Base-by-base conservation (phyloP, 2,113 vertebrate genomes). In the Fregetta grallaria region DNA sequence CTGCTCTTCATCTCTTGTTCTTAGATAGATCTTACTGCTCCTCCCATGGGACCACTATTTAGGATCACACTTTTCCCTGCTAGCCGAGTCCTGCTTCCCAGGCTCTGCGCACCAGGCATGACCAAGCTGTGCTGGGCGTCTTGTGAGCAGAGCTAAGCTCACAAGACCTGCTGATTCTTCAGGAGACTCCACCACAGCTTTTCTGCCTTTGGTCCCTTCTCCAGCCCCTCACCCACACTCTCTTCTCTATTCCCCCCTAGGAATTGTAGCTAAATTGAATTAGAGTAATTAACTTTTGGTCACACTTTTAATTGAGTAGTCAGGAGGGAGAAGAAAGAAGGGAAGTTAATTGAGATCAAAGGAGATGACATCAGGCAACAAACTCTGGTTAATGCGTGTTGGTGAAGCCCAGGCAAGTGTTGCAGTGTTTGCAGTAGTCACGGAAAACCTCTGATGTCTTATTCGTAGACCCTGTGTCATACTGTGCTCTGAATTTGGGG, bases 241-340 rank as follows among this genome's bases (percentile, higher is more conserved):
- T 62, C 11, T 22, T 75, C 53, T 7, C 84, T 61, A 2, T 52
- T 67, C 20, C 56, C 61, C 7, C 45, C 4, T 86, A 59, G 80
- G 92, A 91, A 67, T 8, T 62, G 55, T 18, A 77, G 40, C 65
- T 92, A 72, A 82, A 97, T 95, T 94, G 91, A 92, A 96, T 96
- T 75, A 84, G 30, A 81, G 68, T 94, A 92, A 96, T 96, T 96
- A 96, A 95, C 83, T 93, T 86, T 58, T 73, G 91, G 92, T 89
- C 91, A 92, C 73, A 86, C 81, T 95, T 93, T 50, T 62, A 93
- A 92, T 55, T 62, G 92, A 73, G 62, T 80, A 86, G 62, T 95
- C 81, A 93, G 53, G 73, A 91, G 84, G 87, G 80, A 94, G 70
- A 42, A 66, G 61, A 89, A 87, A 58, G 66, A 50, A 91, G n/a